Conservation (phyloP, 2,797 vertebrate species). For the Euthynnus affinis region DNA sequence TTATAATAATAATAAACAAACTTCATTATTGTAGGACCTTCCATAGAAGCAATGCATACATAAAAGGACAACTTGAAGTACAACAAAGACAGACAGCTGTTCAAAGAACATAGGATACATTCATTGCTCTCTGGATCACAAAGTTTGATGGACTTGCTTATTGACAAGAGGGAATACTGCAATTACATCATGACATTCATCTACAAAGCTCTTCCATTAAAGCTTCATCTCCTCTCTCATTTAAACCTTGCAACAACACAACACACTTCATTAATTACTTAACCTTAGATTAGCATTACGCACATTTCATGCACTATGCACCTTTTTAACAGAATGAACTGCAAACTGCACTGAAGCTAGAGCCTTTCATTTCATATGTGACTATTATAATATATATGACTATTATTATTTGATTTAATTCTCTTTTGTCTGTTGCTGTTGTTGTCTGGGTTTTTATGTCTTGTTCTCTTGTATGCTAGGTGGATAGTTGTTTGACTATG, state of each 20-base stretch:
- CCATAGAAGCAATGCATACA: not conserved
- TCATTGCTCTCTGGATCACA: not conserved
- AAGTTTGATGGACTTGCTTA: slow-evolving; percentile 1
- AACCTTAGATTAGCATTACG: not conserved
- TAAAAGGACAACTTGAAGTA: not conserved
- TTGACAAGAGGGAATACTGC: not conserved
- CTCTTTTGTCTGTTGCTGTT: no score
- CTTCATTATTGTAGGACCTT: not conserved
- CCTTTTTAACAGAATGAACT: not conserved
- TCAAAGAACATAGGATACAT: not conserved
- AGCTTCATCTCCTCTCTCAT: no score
- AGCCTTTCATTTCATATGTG: not conserved
- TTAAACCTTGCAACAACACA: no score
- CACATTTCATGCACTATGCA: not conserved
- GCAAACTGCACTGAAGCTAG: not conserved
- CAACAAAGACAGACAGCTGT: not conserved
- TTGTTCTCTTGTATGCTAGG: not conserved
- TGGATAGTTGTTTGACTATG: not conserved
- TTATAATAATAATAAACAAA: not conserved
- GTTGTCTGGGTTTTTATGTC: not conserved
- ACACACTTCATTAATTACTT: no score
- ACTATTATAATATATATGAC: not conserved
- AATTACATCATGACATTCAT: not conserved
- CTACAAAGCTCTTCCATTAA: not conserved
- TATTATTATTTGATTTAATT: no score